These are phyloP conservation scores for Pangasius larnaudii DNA, from an alignment of 2,797 vertebrate genomes.

Conservation along the genomic window DNA sequence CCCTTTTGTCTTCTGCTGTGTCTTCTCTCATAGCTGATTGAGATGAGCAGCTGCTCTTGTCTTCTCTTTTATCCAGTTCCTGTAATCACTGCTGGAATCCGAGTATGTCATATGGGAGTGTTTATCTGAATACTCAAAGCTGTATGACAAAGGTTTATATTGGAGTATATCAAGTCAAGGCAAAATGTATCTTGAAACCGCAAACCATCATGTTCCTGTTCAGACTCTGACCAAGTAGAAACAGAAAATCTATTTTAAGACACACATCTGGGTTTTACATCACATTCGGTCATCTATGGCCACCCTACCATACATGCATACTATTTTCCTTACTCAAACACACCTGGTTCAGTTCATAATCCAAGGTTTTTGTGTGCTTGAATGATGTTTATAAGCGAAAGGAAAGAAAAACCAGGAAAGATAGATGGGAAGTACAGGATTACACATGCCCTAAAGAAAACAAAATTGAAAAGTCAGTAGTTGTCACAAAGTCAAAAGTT, in stretches of 20 bases:
- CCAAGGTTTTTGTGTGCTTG: not conserved
- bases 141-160: not conserved
- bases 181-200: not conserved
- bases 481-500: too few relatives aligned
- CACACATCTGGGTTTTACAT: constrained; percentile 11
- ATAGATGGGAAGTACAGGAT: not conserved
- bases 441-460: not conserved
- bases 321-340: constrained; percentile 7
- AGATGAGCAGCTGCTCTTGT: constrained; percentile 27
- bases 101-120: constrained; percentile 11
- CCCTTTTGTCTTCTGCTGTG: not conserved
- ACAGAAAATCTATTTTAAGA: not conserved
- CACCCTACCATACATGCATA: not conserved
- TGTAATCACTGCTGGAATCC: constrained; percentile 1
- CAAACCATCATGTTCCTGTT: not conserved
- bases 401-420: not conserved
- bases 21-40: not conserved
- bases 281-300: not conserved
- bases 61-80: not conserved
- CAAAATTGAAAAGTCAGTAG: not conserved
- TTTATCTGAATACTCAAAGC: constrained; percentile 4
- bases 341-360: constrained; percentile 5
- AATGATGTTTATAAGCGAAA: not conserved
- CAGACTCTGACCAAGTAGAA: not conserved
- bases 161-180: not conserved